Base-by-base conservation (phyloP, 2,113 vertebrate genomes). In the Lampris megalopsis region DNA sequence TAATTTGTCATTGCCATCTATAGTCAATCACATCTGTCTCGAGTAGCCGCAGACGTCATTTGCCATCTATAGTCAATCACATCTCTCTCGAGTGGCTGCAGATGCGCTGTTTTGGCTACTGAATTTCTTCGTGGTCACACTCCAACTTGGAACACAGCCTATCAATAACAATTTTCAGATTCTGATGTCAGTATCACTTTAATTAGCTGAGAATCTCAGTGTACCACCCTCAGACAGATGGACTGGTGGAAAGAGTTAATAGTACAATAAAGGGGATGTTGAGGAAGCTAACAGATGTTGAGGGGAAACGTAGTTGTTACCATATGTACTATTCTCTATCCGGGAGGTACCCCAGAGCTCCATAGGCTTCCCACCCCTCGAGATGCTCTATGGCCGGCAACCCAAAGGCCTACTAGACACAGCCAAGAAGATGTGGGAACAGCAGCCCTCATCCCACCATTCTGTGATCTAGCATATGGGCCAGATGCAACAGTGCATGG, bases 351-450 rank as follows among this genome's bases (percentile, higher is more conserved):
- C 54, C 1, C 45, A 74, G 45, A 42, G 11, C 4, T 62, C 38
- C 11, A 63, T 45, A 2, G 13, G 48, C 35, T 63, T 63, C 13
- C 53, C 11, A 5, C 43, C 45, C 5, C 37, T 65, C 47, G 40
- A 64, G 45, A n/a, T 64, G 50, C 4, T 49, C 11, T 57, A 75
- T 52, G 13, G 57, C 1, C 9, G 13, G 10, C 3, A 35, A 24
- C 42, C 49, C 7, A 9, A 4, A 9, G 75, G 52, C 8, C 48
- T 77, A 3, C 42, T 78, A 9, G 61, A 64, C 53, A 10, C 64
- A 8, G 58, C 58, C 5, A 56, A 77, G n/a, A 49, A 70, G 13
- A 49, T 36, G 1, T 56, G 67, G 56, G 47, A 60, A 9, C 36
- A 49, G 3, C 56, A 49, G n/a, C 43, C 68, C 0, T 45, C 38